Base-by-base conservation (phyloP, 2,888 invertebrate genomes). In the Drosophila pegasa region DNA sequence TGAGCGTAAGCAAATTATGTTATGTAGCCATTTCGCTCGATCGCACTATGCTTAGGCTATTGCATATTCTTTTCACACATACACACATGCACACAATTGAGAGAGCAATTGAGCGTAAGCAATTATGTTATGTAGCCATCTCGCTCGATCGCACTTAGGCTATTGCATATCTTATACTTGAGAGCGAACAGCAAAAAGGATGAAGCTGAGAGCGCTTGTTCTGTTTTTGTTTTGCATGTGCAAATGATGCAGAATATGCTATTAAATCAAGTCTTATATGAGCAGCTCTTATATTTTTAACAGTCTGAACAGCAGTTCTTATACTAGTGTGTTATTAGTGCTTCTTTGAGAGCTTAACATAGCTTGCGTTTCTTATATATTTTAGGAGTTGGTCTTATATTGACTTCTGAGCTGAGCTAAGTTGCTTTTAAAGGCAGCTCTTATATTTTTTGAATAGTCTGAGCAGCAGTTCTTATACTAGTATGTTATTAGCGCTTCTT, bases 91-190 rank as follows among this genome's bases (percentile, higher is more conserved):
- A 40, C 12, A 1, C 20, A 40, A 40, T 40, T 8, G 20, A 40
- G 40, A 20, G 40, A 14, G 40, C 14, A 22, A 40, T 22, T 22
- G 40, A 40, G 40, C 7, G 20, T 14, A 40, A 22, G 2, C 7
- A 22, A 25, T 4, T 25, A 25, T 16, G 25, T 2, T 43, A 25
- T 43, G 5, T 25, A n/a, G 25, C 43, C 25, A 2, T 43, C 43
- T 43, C 25, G 25, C 25, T 43, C 43, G 43, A 43, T 43, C 43
- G n/a, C 43, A 43, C 20, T 8, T 41, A 22, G 22, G 22, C 8
- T 41, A 20, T 14, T 7, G 1, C 7, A 14, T 12, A 41, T 20
- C 12, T 3, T n/a, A n/a, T 5, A 27, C 25, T 12, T 29, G 16
- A 45, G 45, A 45, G 45, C 25, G 16, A 0, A 12, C 1, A 6